These are phyloP conservation scores for Quadriops clusia DNA, from an alignment of 2,888 invertebrate genomes.

Conservation along the genomic window DNA sequence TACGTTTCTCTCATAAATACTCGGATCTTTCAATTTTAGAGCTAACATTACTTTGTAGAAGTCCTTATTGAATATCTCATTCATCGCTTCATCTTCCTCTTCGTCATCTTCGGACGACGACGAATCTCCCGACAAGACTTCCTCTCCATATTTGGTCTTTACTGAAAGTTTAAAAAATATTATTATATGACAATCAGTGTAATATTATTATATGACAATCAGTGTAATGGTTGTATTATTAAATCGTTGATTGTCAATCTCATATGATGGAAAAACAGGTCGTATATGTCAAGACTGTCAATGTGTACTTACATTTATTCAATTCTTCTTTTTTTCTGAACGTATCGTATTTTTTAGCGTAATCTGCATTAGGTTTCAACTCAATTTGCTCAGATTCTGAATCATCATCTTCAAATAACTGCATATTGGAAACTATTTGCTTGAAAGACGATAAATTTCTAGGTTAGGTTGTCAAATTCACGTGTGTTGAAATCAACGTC, in stretches of 20 bases:
- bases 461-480: too few relatives aligned
- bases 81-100: conserved; percentile 46
- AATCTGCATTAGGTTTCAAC: conserved; percentile 62
- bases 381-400: conserved; percentile 44
- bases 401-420: conserved; percentile 42
- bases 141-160: conserved; percentile 62
- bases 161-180: conserved; percentile 39
- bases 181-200: background rate
- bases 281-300: too few relatives aligned
- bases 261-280: conserved; percentile 11
- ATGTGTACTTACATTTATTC: conserved; percentile 54
- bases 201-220: too few relatives aligned
- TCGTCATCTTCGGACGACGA: conserved; percentile 53
- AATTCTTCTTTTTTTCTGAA: conserved; percentile 81
- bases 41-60: conserved; percentile 79
- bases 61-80: conserved; percentile 64
- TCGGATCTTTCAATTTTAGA: conserved; percentile 79
- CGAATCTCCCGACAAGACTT: conserved; percentile 37
- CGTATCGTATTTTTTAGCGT: conserved; percentile 71
- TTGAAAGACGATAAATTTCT: too few relatives aligned
- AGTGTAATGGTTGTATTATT: too few relatives aligned
- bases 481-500: too few relatives aligned
- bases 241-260: too few relatives aligned
- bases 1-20: conserved; percentile 69
- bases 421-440: too few relatives aligned